Percentiles rank a stretch among this genome's conserved stretches.
These are phyloP conservation scores for Sarcophaga peregrina DNA, from an alignment of 1,140 invertebrate species.

Conservation along the genomic window DNA sequence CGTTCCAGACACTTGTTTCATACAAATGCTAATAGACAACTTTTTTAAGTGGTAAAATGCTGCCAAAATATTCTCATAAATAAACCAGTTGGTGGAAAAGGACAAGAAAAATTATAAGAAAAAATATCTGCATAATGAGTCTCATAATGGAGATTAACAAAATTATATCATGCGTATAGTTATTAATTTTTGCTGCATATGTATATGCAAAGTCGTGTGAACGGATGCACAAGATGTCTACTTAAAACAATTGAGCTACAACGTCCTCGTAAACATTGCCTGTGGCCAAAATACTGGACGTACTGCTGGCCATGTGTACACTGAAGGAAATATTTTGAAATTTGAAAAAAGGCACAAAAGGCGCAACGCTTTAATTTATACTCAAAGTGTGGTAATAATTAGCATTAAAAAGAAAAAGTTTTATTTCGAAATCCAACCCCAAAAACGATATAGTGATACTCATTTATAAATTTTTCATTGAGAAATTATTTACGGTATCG, in stretches of 20 bases:
- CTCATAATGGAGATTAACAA: constrained; percentile 41
- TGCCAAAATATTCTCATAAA: constrained; percentile 44
- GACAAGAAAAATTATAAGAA: neutral
- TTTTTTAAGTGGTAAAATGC: neutral
- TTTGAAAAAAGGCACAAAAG: too few species aligned
- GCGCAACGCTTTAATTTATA: too few species aligned
- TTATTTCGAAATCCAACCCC: too few species aligned
- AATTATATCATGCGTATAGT: constrained; percentile 17
- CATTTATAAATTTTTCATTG: too few species aligned
- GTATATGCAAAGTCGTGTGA: neutral
- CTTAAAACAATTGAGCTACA: neutral
- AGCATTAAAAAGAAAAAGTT: too few species aligned
- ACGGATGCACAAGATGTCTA: constrained; percentile 1
- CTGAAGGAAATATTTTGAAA: too few species aligned
- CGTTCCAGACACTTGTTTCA: constrained; percentile 1
- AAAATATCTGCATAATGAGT: constrained; percentile 37
- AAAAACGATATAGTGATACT: too few species aligned
- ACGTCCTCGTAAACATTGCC: neutral
- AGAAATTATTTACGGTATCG: too few species aligned
- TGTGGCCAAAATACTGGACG: neutral
- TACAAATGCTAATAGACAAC: neutral
- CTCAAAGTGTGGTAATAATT: too few species aligned
- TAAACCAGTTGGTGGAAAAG: neutral
- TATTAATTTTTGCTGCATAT: neutral
- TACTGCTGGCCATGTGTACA: constrained; percentile 1